Base-by-base conservation (phyloP, 2,888 invertebrate species). In the Caenorhabditis imperialis region DNA sequence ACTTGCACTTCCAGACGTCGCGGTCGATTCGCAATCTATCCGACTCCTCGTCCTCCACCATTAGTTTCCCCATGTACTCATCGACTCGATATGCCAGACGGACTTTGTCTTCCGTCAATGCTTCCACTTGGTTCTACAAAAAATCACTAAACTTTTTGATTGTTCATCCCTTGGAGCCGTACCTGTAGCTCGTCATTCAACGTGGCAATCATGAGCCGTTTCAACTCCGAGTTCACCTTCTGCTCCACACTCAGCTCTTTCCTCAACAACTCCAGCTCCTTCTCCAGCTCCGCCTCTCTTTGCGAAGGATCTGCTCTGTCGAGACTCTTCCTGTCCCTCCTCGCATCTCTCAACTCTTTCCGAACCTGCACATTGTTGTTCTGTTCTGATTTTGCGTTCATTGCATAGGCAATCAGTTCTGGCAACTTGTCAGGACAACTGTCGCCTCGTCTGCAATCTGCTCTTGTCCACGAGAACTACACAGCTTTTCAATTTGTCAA, bases 1-100 rank as follows among this genome's bases (percentile, higher is more conserved):
- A 97, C 91, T 96, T 97, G 88, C 95, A 95, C 77, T 95, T 92
- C 96, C 96, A 97, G 53, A 96, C 94, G 90, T 97, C 96, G 88
- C 95, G 94, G 87, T 96, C 95, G 0, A 96, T 94, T 18, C 94
- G 93, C 37, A 96, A 90, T 91, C 93, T 94, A 88, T 97, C 96
- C 3, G 94, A 93, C 90, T 95, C 94, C 89, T 96, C 96, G 90
- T 94, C 94, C 89, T 95, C 89, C 1, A 61, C 55, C 33, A 51
- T 69, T 33, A 81, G 18, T 89, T 94, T 93, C 88, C 94, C 92
- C 22, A 94, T 93, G 30, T 94, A 94, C 87, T 93, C 94, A 7
- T 94, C 90, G 48, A 96, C 90, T 50, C 95, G 94, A 86, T 93
- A 90, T 0, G 95, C 94, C 81, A 96, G 90, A 85, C 94, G 93